Percentiles rank a stretch among this genome's conserved stretches.
phyloP scores from a whole-genome alignment of 2,797 vertebrate species.

The Catamblyrhynchus diadema region DNA sequence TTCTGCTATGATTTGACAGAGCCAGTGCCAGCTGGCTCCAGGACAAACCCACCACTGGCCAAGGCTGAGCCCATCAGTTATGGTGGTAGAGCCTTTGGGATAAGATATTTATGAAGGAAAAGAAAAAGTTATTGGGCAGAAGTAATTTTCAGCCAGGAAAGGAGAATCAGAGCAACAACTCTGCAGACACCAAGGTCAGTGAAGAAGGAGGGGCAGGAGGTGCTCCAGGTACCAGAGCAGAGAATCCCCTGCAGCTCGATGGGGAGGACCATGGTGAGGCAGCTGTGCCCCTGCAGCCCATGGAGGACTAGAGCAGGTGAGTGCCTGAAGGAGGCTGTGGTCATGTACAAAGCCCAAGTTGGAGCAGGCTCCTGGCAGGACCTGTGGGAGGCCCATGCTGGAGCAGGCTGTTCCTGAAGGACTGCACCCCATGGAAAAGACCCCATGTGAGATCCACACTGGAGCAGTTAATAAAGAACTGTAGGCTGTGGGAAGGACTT shows the following conservation, averaged over 20 bases:
- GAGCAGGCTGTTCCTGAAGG: neutral
- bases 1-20: neutral
- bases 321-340: neutral
- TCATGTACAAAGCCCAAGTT: neutral
- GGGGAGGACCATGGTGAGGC: neutral
- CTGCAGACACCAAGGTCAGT: neutral
- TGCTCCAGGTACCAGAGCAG: neutral
- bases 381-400: accelerated
- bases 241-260: neutral
- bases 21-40: neutral
- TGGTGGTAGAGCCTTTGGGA: neutral
- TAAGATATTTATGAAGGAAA: neutral
- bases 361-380: neutral
- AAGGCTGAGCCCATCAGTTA: neutral
- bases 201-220: neutral
- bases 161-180: neutral
- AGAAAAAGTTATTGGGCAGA: neutral
- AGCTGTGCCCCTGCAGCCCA: neutral
- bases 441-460: neutral
- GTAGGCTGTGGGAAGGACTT: neutral
- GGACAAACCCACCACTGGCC: accelerated
- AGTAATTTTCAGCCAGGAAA: neutral
- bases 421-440: neutral
- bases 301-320: neutral
- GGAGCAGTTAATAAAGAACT: neutral